Evolutionary conservation across 1,140 invertebrate species (phyloP), one percentile per base, ranked within the genome.

Genomic region (Drosophila nikananu): DNA sequence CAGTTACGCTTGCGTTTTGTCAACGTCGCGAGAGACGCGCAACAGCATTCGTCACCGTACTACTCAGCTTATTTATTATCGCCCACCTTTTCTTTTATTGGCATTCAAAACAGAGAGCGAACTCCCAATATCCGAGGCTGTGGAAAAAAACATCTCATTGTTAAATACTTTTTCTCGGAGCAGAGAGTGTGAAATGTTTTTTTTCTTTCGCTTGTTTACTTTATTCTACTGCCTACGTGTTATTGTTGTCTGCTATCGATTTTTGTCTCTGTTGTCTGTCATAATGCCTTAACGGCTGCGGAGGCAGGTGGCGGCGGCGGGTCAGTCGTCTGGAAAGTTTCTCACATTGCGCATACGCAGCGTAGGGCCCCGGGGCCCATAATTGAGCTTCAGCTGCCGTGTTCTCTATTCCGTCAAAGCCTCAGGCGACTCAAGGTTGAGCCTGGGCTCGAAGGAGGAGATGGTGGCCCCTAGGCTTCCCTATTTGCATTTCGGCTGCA

Each of bases 1-100:
- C 76, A 90, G 86, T 90, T 82, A 90, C 86, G 86, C 86, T 89
- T 84, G 81, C 86, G 86, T 80, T 90, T 84, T 90, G 84, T 89
- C 84, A 86, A 84, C 84, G 80, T 84, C 86, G 84, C 81, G 83
- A 83, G 84, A 80, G 74, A 49, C 81, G 74, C 81, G 77, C 84
- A 78, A 59, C 59, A 78, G 62, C 75, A 48, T n/a, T 67, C 55
- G 35, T 39, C 62, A 64, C 51, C 61, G 72, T 72, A 60, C 54
- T 37, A 32, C 30, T 19, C n/a, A 15, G 23, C 30, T 19, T 30
- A 46, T 64, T 37, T 46, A 30, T 25, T 46, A 21, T 21, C 32
- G 13, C n/a, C 52, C 52, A 35, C 21, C 21, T 27, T 67, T 46
- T n/a, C 12, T 10, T 48, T 41, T 70, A 60, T 73, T 60, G 54